Evolutionary conservation across 1,140 invertebrate genomes (phyloP).

Genomic region (Rhopalosiphum maidis): DNA sequence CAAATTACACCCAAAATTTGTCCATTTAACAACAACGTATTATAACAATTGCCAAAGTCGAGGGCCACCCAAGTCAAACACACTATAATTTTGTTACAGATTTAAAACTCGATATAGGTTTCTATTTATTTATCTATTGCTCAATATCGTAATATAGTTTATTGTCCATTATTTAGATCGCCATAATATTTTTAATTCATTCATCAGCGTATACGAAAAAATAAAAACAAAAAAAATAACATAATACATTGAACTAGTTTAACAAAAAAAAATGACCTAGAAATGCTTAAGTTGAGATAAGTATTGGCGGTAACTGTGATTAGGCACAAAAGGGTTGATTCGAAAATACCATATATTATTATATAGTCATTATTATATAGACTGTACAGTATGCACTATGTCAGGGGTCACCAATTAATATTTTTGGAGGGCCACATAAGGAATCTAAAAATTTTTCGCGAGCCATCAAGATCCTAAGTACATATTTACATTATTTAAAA

Average conservation of each 20-base stretch:
- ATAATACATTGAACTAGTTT: neutral
- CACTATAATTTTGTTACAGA: conserved; percentile 20
- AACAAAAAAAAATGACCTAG: neutral
- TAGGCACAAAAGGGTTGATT: neutral
- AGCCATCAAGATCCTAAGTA: no score
- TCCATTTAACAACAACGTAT: conserved; percentile 10
- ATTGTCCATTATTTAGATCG: neutral
- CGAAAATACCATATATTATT: no score
- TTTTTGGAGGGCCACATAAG: no score
- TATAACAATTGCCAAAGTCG: conserved; percentile 31
- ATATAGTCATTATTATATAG: no score
- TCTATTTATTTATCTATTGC: neutral
- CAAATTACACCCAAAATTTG: neutral
- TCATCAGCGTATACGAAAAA: neutral
- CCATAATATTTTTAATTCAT: neutral
- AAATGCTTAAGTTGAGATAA: neutral
- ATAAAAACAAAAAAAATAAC: neutral
- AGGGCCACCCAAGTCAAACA: conserved; percentile 31
- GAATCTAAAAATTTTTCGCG: no score
- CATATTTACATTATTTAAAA: no score
- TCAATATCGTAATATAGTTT: conserved; percentile 6
- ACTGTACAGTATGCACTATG: no score
- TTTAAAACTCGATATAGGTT: neutral
- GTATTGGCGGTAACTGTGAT: neutral
- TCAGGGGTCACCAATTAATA: no score